A percentile compares a stretch with the other conserved stretches of the same genome.
Conservation (phyloP, 2,797 vertebrate species). For the Bucorvus abyssinicus region DNA sequence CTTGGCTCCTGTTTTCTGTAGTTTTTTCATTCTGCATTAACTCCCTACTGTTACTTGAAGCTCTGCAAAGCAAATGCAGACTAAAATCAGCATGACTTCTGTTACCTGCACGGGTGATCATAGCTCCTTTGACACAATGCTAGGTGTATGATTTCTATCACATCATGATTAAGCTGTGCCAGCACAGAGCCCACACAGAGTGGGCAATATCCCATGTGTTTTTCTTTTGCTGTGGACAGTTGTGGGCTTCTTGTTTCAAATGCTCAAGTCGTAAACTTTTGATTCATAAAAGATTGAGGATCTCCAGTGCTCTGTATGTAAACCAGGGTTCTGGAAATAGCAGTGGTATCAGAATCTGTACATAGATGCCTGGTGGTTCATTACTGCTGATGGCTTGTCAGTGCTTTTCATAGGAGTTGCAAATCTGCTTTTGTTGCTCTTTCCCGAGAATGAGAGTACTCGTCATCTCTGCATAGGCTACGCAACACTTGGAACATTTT, state of each 20-base stretch:
- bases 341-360: background rate
- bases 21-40: background rate
- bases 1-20: background rate
- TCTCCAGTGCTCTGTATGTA: background rate
- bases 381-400: background rate
- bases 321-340: background rate
- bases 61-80: background rate
- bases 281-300: background rate
- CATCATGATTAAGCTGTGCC: background rate
- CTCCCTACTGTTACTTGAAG: background rate
- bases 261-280: background rate
- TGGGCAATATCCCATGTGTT: background rate
- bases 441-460: background rate
- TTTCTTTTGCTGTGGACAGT: background rate
- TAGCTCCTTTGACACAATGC: background rate
- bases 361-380: background rate
- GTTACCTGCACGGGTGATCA: background rate
- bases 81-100: background rate
- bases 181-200: background rate
- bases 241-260: background rate
- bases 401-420: background rate
- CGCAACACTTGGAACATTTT: background rate
- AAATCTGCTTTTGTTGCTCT: background rate
- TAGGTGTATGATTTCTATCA: background rate
- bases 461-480: background rate